Base-by-base conservation (phyloP, 2,797 vertebrate genomes). In the Odontamblyopus lacepedii region DNA sequence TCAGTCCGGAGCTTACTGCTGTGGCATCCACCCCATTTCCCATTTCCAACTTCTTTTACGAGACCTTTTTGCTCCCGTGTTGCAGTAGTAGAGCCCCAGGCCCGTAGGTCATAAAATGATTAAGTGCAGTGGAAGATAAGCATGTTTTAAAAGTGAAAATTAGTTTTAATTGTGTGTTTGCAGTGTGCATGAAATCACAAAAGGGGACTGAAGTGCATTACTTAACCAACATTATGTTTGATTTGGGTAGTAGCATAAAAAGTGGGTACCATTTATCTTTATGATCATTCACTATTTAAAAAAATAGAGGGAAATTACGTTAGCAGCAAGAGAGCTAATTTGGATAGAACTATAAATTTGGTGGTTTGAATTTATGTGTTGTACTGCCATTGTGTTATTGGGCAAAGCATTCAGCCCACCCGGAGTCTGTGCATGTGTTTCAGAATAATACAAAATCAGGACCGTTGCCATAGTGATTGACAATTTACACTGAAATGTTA, bases 1-100 rank as follows among this genome's bases (percentile, higher is more conserved):
- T 69, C 71, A 70, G 74, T 88, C 80, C 80, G 88, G 83, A 91
- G 88, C 85, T 89, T 85, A 91, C 90, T 90, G 89, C 89, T 84
- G 86, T 91, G 91, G 90, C 89, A 87, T 88, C 75, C 72, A 70
- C 88, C 87, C 92, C 91, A 91, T 89, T 91, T 90, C 78, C 79
- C 88, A 88, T 90, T 62, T 87, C 80, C 81, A 70, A 69, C 78
- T 85, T 87, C 86, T 91, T 92, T 87, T 82, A 89, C 83, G 80
- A 84, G 84, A 83, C 80, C 74, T 82, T 83, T 83, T 78, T 78
- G 69, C 71, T 70, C 87, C 83, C 89, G 87, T 90, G 82, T 88
- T 84, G 81, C 83, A 85, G 75, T 67, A 69, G 68, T 78, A 67
- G 78, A 79, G 76, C 77, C 88, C 69, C 73, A 4, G 83, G 87